phyloP scores from a whole-genome alignment of 2,888 invertebrate genomes.

The Phaedon cochleariae region DNA sequence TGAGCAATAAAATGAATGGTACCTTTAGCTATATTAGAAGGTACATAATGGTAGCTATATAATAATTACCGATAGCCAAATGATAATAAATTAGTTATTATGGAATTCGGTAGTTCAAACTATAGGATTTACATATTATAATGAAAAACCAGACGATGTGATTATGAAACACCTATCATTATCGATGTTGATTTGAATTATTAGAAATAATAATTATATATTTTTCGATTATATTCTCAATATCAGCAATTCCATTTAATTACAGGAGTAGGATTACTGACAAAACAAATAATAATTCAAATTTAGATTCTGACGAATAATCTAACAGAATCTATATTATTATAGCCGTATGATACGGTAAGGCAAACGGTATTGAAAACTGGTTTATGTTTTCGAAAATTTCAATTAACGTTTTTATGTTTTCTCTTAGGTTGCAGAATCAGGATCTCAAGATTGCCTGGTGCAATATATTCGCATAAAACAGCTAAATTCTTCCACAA shows the following conservation, averaged over 20 bases:
- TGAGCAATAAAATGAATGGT: conserved; percentile 36
- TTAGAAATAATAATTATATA: neutral
- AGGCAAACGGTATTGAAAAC: too few relatives aligned
- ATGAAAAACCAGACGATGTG: conserved; percentile 13
- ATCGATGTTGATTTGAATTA: neutral
- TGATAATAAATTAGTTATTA: neutral
- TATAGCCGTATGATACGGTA: too few relatives aligned
- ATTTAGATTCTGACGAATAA: neutral
- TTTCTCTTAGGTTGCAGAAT: too few relatives aligned
- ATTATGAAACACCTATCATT: neutral
- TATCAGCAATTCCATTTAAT: neutral
- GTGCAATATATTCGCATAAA: too few relatives aligned
- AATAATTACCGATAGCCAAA: neutral
- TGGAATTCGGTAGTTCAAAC: neutral
- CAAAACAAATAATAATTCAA: too few relatives aligned
- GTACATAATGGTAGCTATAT: neutral
- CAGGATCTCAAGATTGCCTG: too few relatives aligned
- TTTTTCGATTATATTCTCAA: neutral
- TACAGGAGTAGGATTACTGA: neutral
- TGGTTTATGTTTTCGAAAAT: too few relatives aligned
- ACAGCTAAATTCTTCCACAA: too few relatives aligned
- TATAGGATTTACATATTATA: conserved; percentile 14
- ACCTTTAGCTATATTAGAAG: neutral
- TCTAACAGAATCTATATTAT: neutral
- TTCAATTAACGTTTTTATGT: too few relatives aligned